Conservation (phyloP, 2,888 invertebrate genomes). For the Scaptomyza parva region DNA sequence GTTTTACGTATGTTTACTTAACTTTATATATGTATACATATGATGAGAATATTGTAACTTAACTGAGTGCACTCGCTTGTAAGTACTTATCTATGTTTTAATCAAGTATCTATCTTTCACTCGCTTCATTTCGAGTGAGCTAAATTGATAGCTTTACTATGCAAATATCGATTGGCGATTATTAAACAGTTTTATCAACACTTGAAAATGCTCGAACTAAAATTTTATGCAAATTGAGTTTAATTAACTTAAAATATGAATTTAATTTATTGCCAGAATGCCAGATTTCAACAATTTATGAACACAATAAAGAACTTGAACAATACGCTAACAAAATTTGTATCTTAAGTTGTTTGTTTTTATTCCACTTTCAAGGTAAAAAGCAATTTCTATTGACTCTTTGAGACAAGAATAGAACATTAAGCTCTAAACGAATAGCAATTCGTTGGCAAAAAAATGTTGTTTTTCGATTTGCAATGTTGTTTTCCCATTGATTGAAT, state of each 20-base stretch:
- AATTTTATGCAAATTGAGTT: background rate
- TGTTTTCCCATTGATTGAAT: conserved; percentile 70
- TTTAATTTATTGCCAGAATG: too few relatives aligned
- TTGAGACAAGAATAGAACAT: background rate
- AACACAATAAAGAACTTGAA: too few relatives aligned
- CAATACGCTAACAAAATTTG: too few relatives aligned
- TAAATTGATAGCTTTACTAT: background rate
- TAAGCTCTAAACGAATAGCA: conserved; percentile 30
- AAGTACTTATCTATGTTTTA: background rate
- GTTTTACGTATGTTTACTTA: background rate
- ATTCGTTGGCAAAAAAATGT: conserved; percentile 41
- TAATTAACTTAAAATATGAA: background rate
- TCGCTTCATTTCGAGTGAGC: background rate
- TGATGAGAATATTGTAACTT: background rate
- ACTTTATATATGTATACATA: background rate
- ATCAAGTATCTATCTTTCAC: background rate
- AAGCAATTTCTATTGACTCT: background rate
- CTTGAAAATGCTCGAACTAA: background rate
- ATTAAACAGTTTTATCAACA: background rate
- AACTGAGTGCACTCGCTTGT: background rate
- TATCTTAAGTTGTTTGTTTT: too few relatives aligned
- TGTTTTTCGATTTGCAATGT: conserved; percentile 65
- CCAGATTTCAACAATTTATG: background rate
- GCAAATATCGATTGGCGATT: conserved; percentile 5
- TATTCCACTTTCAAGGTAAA: background rate